Percentiles rank a stretch among this genome's conserved stretches.
These are phyloP conservation scores for Acrobasis consociella DNA, from an alignment of 2,888 invertebrate genomes.

Conservation along the genomic window DNA sequence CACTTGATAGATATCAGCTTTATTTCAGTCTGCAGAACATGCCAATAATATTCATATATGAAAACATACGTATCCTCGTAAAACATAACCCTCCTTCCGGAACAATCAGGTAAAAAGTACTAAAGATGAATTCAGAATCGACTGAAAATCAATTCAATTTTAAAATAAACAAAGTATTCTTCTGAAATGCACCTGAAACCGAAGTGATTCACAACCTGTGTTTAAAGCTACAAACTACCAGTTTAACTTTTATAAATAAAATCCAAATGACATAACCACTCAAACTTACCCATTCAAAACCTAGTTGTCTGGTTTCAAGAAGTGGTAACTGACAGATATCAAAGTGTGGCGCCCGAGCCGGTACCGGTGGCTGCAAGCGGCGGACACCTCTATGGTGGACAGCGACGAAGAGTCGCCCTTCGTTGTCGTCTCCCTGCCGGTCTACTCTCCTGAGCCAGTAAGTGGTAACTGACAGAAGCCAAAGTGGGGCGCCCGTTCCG, in stretches of 20 bases:
- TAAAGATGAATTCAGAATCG: too few species aligned
- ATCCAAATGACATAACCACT: neutral
- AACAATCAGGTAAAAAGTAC: too few species aligned
- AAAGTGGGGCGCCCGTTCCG: conserved; percentile 77
- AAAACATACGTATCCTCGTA: too few species aligned
- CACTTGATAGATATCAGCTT: too few species aligned
- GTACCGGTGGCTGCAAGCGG: conserved; percentile 71
- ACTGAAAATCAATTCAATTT: too few species aligned
- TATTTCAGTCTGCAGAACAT: too few species aligned
- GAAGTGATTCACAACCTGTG: neutral
- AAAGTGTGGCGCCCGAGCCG: conserved; percentile 77
- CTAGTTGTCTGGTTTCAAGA: conserved; percentile 11
- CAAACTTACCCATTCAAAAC: neutral
- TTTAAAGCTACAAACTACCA: neutral
- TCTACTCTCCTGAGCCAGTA: conserved; percentile 76
- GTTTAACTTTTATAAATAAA: neutral
- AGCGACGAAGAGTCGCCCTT: conserved; percentile 87
- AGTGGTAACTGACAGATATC: conserved; percentile 36
- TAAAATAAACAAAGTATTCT: too few species aligned
- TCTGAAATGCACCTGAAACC: neutral
- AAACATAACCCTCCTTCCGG: too few species aligned
- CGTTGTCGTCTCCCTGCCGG: conserved; percentile 86
- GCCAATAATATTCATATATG: too few species aligned
- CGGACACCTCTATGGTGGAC: conserved; percentile 79
- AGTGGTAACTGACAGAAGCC: conserved; percentile 10